A percentile compares a stretch with the other conserved stretches of the same genome.
These are phyloP conservation scores for Laupala kohalensis DNA, from an alignment of 1,140 invertebrate species.

Conservation along the genomic window DNA sequence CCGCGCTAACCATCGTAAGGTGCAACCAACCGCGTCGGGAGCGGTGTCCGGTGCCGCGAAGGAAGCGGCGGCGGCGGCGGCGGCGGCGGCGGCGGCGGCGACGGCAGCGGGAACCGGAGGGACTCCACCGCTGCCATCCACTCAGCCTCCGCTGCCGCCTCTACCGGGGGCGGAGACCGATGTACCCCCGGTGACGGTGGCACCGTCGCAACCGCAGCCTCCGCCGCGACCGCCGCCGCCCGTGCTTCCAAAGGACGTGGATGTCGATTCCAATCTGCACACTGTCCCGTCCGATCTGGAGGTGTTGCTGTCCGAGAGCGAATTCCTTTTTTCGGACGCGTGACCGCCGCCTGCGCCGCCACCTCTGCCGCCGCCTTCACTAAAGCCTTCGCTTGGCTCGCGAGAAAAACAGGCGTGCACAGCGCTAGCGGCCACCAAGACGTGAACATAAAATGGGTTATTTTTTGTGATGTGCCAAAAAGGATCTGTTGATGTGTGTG, in stretches of 20 bases:
- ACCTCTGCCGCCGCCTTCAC: too few relatives aligned
- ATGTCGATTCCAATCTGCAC: constrained; percentile 39
- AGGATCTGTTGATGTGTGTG: neutral
- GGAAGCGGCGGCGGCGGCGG: constrained; percentile 42
- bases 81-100: constrained; percentile 24
- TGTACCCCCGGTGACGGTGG: neutral
- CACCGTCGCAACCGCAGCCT: neutral
- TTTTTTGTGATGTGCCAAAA: neutral
- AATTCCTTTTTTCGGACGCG: constrained; percentile 42
- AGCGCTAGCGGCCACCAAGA: neutral
- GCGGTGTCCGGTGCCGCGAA: constrained; percentile 46
- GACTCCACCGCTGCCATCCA: constrained; percentile 20
- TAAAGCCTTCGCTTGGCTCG: neutral
- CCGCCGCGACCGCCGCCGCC: neutral
- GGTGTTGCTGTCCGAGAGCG: constrained; percentile 44
- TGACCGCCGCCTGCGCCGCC: constrained; percentile 22
- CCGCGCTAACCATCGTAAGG: constrained; percentile 32
- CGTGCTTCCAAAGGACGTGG: neutral
- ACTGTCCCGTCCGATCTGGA: constrained; percentile 48
- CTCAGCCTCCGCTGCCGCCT: constrained; percentile 15
- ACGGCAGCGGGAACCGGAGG: too few relatives aligned
- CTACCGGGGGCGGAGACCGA: neutral
- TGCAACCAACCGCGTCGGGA: constrained; percentile 47
- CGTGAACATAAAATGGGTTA: neutral
- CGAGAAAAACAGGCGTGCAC: neutral